Percentiles rank a stretch among this genome's conserved stretches.
These are phyloP conservation scores for Pectinophora gossypiella DNA, from an alignment of 1,140 invertebrate genomes.

Conservation along the genomic window DNA sequence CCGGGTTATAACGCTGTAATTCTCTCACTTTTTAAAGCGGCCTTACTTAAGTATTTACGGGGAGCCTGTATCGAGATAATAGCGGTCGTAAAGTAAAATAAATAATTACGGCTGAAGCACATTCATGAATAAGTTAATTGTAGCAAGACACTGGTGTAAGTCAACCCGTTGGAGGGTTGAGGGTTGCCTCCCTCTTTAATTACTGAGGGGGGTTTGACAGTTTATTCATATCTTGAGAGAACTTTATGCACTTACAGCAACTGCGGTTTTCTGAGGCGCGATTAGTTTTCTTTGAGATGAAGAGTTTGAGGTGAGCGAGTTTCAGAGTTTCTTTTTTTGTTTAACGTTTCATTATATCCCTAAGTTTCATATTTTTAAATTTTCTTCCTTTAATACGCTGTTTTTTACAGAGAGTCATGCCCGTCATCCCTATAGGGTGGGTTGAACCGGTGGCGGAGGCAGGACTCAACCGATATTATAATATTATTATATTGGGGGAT, in stretches of 20 bases:
- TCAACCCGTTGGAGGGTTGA: background rate
- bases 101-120: constrained; percentile 45
- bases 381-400: too few relatives aligned
- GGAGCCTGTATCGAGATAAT: constrained; percentile 50
- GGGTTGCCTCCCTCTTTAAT: constrained; percentile 33
- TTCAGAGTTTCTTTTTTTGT: too few relatives aligned
- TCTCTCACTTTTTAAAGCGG: background rate
- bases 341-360: too few relatives aligned
- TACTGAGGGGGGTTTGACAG: constrained; percentile 28
- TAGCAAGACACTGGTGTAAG: constrained; percentile 14
- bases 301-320: too few relatives aligned
- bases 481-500: too few relatives aligned
- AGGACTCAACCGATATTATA: too few relatives aligned
- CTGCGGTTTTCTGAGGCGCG: background rate
- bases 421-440: too few relatives aligned
- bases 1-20: background rate
- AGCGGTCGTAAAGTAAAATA: constrained; percentile 67
- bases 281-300: too few relatives aligned
- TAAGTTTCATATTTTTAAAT: too few relatives aligned
- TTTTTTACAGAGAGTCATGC: too few relatives aligned
- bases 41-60: constrained; percentile 47
- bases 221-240: background rate
- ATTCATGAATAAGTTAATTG: constrained; percentile 68
- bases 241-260: background rate
- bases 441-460: too few relatives aligned